Evolutionary conservation across 2,113 vertebrate species (phyloP).

Genomic region (Ibidorhyncha struthersii): DNA sequence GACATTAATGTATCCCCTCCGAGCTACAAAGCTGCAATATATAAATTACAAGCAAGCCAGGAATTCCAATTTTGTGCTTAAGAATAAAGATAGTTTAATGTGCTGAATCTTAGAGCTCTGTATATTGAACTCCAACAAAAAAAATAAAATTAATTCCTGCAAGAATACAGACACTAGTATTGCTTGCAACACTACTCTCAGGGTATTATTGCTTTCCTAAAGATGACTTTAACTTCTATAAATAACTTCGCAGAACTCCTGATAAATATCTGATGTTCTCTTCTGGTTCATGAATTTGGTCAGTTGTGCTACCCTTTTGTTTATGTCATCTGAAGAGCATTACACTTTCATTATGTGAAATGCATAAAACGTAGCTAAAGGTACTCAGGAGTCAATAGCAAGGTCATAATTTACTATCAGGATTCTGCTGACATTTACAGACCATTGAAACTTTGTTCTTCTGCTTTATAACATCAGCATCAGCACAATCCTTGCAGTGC

Average conservation of each 20-base stretch:
- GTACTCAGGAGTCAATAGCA: constrained; percentile 54
- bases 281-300: neutral
- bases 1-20: neutral
- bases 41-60: neutral
- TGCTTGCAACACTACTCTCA: neutral
- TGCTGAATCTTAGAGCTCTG: neutral
- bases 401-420: constrained; percentile 67
- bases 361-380: constrained; percentile 48
- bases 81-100: neutral
- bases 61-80: constrained; percentile 33
- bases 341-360: constrained; percentile 48
- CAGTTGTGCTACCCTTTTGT: neutral
- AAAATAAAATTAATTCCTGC: neutral
- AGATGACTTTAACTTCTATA: neutral
- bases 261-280: neutral
- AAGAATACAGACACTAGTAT: neutral
- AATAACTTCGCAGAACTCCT: constrained; percentile 17
- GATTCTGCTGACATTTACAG: constrained; percentile 74
- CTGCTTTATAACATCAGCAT: constrained; percentile 57
- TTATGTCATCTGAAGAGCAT: constrained; percentile 36
- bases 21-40: neutral
- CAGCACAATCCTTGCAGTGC: constrained; percentile 69
- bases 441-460: constrained; percentile 71
- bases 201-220: constrained; percentile 2
- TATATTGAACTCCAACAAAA: neutral